phyloP scores from a whole-genome alignment of 2,797 vertebrate species.

The Sciaenops ocellatus region DNA sequence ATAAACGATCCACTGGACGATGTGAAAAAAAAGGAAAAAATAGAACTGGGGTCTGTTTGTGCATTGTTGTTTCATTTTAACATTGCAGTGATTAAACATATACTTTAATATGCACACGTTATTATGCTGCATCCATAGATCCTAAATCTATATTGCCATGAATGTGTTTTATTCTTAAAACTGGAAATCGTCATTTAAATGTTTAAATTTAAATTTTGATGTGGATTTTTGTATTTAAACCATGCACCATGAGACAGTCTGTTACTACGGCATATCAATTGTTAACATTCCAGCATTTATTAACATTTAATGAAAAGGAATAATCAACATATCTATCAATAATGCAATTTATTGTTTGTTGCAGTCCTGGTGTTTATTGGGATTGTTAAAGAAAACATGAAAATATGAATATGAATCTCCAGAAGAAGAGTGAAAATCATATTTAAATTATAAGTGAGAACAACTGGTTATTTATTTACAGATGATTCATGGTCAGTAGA shows the following conservation, averaged over 20 bases:
- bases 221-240: not conserved
- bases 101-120: not conserved
- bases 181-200: not conserved
- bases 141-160: not conserved
- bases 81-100: not conserved
- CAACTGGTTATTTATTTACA: not conserved
- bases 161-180: not conserved
- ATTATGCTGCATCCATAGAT: not conserved
- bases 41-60: not conserved
- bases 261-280: too few relatives aligned
- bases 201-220: not conserved
- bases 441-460: not conserved
- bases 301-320: not conserved
- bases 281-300: not conserved
- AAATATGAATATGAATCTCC: not conserved
- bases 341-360: not conserved
- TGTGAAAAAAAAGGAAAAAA: not conserved
- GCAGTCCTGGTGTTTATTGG: not conserved
- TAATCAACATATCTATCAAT: not conserved
- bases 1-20: slow-evolving; percentile 31
- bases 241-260: too few relatives aligned
- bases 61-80: not conserved
- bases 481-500: not conserved
- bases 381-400: not conserved
- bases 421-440: not conserved